Percentiles rank a stretch among this genome's conserved stretches.
These are phyloP conservation scores for Perognathus longimembris DNA, from an alignment of 2,113 vertebrate genomes.

Conservation along the genomic window DNA sequence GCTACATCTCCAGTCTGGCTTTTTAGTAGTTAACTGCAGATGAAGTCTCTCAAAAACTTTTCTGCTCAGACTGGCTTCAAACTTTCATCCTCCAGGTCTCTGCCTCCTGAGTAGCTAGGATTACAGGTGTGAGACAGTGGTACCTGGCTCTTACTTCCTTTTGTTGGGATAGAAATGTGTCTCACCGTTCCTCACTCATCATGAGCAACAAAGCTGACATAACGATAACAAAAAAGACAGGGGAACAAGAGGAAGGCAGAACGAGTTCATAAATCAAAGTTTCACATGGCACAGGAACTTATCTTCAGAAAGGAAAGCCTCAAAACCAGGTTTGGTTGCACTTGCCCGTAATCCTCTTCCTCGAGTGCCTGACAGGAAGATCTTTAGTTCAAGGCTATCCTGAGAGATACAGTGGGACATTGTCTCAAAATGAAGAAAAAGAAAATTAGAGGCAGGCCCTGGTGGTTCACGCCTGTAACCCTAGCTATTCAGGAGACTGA, in stretches of 20 bases:
- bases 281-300: no score
- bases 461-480: no score
- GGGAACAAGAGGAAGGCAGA: neutral
- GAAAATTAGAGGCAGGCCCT: no score
- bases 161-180: neutral
- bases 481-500: no score
- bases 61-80: no score
- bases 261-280: neutral
- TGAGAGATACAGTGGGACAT: neutral
- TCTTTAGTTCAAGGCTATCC: neutral
- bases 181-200: neutral
- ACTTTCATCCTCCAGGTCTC: no score
- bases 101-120: no score
- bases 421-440: neutral
- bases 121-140: neutral
- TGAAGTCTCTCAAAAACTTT: neutral
- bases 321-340: neutral
- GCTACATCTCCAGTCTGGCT: no score
- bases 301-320: neutral
- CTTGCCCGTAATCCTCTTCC: neutral
- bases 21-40: no score
- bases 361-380: neutral
- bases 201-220: no score
- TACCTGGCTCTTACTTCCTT: neutral
- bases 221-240: neutral